These are phyloP conservation scores for Chamaea fasciata DNA, from an alignment of 2,113 vertebrate species.

Conservation along the genomic window DNA sequence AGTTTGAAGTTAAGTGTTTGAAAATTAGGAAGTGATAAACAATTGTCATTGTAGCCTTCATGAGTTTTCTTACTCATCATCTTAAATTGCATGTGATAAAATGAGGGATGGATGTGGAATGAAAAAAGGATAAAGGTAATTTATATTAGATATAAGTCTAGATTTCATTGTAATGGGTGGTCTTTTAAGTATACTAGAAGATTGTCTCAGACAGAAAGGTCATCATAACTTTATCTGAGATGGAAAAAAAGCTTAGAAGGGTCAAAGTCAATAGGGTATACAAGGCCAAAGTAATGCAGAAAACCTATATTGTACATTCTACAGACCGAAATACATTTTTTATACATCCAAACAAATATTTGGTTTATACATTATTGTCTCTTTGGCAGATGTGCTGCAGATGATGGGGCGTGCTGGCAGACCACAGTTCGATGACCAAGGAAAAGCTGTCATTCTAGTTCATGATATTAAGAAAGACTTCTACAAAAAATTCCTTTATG, in stretches of 20 bases:
- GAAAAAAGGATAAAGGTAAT: neutral
- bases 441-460: conserved; percentile 97
- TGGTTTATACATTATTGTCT: neutral
- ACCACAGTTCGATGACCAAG: conserved; percentile 97
- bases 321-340: neutral
- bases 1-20: neutral
- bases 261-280: neutral
- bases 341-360: neutral
- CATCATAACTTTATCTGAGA: neutral
- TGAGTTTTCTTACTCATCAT: neutral
- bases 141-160: neutral
- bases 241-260: neutral
- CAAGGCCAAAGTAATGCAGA: neutral
- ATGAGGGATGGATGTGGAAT: neutral
- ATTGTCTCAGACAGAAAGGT: neutral
- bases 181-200: neutral
- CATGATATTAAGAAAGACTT: conserved; percentile 99
- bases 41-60: neutral
- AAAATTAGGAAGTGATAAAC: neutral
- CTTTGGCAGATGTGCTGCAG: conserved; percentile 90
- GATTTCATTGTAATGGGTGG: neutral
- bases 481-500: conserved; percentile 99
- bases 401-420: conserved; percentile 98
- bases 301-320: neutral
- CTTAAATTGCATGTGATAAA: neutral